Evolutionary conservation across 2,113 vertebrate species (phyloP), one percentile per base, ranked within the genome.

Genomic region (Rattus norvegicus): DNA sequence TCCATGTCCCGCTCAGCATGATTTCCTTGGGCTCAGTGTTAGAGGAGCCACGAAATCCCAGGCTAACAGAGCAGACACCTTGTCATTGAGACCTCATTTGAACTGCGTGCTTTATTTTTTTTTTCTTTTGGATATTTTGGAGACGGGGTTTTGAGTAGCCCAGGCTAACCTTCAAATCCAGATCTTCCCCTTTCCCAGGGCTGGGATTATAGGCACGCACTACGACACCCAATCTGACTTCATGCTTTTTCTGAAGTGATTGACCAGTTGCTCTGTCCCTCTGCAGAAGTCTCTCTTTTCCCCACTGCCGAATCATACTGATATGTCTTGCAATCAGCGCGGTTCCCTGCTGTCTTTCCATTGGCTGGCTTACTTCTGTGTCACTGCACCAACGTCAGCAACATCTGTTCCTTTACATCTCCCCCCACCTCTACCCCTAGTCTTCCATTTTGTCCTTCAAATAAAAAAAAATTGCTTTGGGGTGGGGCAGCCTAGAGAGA

Each of bases 371-470:
- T 6, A 2, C 49, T 79, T 92, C 54, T 92, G 59, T 52, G 5
- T 63, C 17, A 17, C 16, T 47, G 70, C 24, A 77, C 16, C 47
- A n/a, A 67, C 13, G 70, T 10, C 47, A 28, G 67, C 2, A 59
- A 80, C n/a, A n/a, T 91, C 59, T 49, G 33, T 63, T 85, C 39
- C n/a, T 88, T 88, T 75, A 61, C 69, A 14, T 83, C 28, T 54
- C 49, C 76, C 77, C 20, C 69, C 4, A 54, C 61, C 61, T 47
- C 24, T 52, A 87, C 28, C 43, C 19, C 17, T 85, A 65, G 28
- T 43, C 80, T 92, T 16, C 61, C 7, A 47, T 90, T 54, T 90
- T 90, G 47, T 17, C 63, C 30, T 83, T 92, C 89, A 92, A 84
- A 72, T 39, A 61, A 56, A 80, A 13, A 67, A 67, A 30, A 87